Conservation (phyloP, 2,888 invertebrate species). For the Rhagonycha lutea region DNA sequence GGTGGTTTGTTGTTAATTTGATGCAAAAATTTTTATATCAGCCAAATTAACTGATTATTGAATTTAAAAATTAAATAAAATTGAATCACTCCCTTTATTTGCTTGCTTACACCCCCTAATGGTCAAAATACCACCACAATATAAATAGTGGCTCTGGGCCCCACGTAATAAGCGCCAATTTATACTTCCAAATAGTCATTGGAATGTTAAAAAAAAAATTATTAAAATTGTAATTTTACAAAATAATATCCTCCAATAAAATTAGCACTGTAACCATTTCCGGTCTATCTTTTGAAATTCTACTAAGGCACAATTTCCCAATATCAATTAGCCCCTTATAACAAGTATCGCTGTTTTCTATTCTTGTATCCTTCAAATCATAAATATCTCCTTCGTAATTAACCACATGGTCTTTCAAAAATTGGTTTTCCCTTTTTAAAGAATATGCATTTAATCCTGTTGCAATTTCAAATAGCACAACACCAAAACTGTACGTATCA, state of each 20-base stretch:
- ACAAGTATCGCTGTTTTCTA: constrained; percentile 56
- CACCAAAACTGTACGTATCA: constrained; percentile 93
- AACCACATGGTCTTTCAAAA: constrained; percentile 66
- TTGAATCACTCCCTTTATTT: no score
- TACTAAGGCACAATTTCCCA: constrained; percentile 71
- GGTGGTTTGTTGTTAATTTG: no score
- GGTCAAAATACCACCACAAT: no score
- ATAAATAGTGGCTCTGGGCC: not conserved
- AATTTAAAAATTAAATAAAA: no score
- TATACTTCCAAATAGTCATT: not conserved
- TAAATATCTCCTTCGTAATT: constrained; percentile 49
- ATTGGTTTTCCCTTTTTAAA: constrained; percentile 57
- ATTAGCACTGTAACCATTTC: constrained; percentile 72
- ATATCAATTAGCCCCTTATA: constrained; percentile 65
- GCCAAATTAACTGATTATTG: no score
- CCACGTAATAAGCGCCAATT: no score
- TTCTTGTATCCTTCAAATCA: constrained; percentile 58
- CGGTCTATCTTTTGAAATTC: constrained; percentile 68
- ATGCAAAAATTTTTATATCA: no score
- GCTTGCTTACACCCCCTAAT: no score
- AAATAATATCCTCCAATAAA: constrained; percentile 37
- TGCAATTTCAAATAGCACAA: constrained; percentile 83
- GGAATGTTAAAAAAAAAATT: not conserved
- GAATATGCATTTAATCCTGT: constrained; percentile 74
- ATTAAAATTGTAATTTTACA: not conserved